These are phyloP conservation scores for Xenopus borealis DNA, from an alignment of 2,113 vertebrate genomes.

Conservation along the genomic window DNA sequence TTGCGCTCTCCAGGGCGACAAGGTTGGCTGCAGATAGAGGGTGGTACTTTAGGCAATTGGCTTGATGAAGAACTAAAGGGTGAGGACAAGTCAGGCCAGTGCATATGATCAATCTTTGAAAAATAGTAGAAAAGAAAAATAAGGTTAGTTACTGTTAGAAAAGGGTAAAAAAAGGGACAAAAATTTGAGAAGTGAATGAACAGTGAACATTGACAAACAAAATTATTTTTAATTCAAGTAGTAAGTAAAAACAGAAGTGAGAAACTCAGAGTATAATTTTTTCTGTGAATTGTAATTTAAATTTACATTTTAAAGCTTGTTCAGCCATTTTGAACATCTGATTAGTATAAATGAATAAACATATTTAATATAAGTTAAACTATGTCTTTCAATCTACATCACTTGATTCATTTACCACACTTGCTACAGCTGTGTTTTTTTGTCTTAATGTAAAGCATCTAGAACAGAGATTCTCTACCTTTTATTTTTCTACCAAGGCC, in stretches of 20 bases:
- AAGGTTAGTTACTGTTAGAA: neutral
- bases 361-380: too few relatives aligned
- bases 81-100: conserved; percentile 77
- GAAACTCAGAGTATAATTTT: too few relatives aligned
- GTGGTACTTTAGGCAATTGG: conserved; percentile 75
- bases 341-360: too few relatives aligned
- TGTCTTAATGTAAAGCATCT: too few relatives aligned
- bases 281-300: too few relatives aligned
- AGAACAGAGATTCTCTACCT: too few relatives aligned
- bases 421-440: too few relatives aligned
- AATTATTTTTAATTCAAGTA: neutral
- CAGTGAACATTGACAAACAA: neutral
- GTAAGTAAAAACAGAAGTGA: neutral
- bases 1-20: conserved; percentile 87
- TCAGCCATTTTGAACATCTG: too few relatives aligned
- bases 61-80: conserved; percentile 65
- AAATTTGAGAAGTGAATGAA: neutral
- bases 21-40: conserved; percentile 90
- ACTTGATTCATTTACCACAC: too few relatives aligned
- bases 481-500: too few relatives aligned
- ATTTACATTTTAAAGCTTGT: too few relatives aligned
- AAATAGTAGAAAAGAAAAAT: conserved; percentile 1
- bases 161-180: neutral
- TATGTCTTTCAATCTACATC: too few relatives aligned
- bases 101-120: conserved; percentile 79